Conservation (phyloP, 2,113 vertebrate genomes). For the Haplochromis vanheusdeni region DNA sequence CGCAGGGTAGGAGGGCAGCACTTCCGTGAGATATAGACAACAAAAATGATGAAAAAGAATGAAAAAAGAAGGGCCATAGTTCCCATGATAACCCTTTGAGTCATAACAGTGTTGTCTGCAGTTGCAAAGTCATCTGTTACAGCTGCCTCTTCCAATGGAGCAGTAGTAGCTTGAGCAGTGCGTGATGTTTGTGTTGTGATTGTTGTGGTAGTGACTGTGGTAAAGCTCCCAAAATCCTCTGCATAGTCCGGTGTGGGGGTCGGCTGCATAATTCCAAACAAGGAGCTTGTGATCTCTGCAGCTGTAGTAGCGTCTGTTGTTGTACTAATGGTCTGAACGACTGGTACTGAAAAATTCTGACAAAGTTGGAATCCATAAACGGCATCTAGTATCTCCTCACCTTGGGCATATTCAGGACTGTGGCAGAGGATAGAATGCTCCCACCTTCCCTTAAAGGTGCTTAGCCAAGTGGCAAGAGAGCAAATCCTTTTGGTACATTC, state of each 20-base stretch:
- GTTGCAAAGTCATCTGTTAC: conserved; percentile 84
- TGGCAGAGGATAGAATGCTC: conserved; percentile 96
- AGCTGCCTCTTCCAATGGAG: conserved; percentile 74
- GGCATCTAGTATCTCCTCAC: conserved; percentile 97
- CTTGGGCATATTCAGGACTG: conserved; percentile 93
- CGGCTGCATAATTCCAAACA: conserved; percentile 87
- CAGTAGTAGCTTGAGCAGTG: conserved; percentile 64
- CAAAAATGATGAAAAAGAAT: conserved; percentile 99
- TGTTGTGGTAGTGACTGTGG: conserved; percentile 71
- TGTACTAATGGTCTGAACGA: conserved; percentile 75
- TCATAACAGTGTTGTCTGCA: conserved; percentile 93
- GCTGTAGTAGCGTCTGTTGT: conserved; percentile 65
- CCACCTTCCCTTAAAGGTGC: conserved; percentile 95
- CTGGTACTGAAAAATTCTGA: conserved; percentile 91
- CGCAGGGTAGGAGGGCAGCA: conserved; percentile 96
- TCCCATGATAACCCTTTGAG: conserved; percentile 95
- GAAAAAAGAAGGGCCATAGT: conserved; percentile 99
- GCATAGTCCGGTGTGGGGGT: conserved; percentile 88
- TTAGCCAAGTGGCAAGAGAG: conserved; percentile 89
- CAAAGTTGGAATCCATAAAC: conserved; percentile 98
- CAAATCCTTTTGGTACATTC: conserved; percentile 97
- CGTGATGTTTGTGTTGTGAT: conserved; percentile 63
- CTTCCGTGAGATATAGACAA: conserved; percentile 98
- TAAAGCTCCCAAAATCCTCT: conserved; percentile 93
- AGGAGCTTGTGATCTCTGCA: conserved; percentile 80